A percentile compares a stretch with the other conserved stretches of the same genome.
Evolutionary conservation across 2,888 invertebrate species (phyloP).

Genomic region (Hylaea fasciaria): DNA sequence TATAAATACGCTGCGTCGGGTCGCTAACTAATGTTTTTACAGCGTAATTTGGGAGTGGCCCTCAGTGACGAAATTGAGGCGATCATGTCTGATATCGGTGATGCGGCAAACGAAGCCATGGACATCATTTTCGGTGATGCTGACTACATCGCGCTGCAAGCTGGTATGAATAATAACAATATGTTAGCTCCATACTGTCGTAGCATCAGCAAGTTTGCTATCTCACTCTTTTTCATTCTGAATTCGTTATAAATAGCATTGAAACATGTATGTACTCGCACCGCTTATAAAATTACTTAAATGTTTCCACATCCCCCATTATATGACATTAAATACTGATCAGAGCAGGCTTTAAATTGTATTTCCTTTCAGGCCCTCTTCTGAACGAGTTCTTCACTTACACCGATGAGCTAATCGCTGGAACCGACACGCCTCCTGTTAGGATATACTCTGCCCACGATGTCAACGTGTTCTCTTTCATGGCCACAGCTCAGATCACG

Average conservation of each 20-base stretch:
- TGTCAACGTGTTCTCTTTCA: conserved; percentile 47
- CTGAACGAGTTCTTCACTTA: conserved; percentile 48
- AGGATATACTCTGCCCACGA: conserved; percentile 54
- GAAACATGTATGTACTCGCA: no score
- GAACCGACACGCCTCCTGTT: conserved; percentile 42
- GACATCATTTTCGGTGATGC: conserved; percentile 45
- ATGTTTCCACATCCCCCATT: no score
- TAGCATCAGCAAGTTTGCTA: no score
- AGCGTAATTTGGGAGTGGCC: conserved; percentile 51
- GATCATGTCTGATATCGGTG: conserved; percentile 42
- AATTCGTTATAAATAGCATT: no score
- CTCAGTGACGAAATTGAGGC: conserved; percentile 37
- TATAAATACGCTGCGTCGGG: no score
- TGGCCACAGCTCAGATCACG: conserved; percentile 38
- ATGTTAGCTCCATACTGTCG: no score
- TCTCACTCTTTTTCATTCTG: no score
- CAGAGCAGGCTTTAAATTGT: background rate
- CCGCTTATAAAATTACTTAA: no score
- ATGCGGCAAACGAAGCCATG: conserved; percentile 46
- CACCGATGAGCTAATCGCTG: conserved; percentile 35
- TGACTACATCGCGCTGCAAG: conserved; percentile 31
- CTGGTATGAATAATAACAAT: conserved; percentile 48
- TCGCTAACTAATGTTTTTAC: conserved; percentile 1
- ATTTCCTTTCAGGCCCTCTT: conserved; percentile 45
- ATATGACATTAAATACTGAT: background rate